Conservation (phyloP, 1,140 invertebrate species). For the Mercenaria mercenaria region DNA sequence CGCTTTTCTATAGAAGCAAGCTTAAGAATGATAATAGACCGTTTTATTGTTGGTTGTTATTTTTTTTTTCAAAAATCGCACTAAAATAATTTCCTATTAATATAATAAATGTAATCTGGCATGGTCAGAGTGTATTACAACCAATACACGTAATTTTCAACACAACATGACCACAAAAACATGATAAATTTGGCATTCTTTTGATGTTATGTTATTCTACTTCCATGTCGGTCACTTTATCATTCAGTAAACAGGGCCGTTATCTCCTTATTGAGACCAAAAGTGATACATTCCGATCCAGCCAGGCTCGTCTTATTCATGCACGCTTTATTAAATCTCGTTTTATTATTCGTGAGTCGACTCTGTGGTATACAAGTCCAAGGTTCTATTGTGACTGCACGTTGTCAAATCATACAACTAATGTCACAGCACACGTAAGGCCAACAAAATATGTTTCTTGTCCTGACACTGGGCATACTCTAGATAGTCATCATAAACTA, state of each 20-base stretch:
- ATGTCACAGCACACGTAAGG: too few species aligned
- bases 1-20: too few species aligned
- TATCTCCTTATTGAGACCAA: slow-evolving; percentile 40
- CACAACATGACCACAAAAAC: neutral
- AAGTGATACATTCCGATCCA: slow-evolving; percentile 31
- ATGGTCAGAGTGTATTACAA: too few species aligned
- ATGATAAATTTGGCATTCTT: neutral
- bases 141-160: too few species aligned
- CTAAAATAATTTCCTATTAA: too few species aligned
- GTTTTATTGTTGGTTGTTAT: too few species aligned
- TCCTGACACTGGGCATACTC: too few species aligned
- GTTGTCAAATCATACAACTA: neutral
- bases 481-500: too few species aligned
- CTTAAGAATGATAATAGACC: too few species aligned
- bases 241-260: neutral
- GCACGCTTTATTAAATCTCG: slow-evolving; percentile 26
- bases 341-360: neutral
- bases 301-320: neutral
- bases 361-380: neutral
- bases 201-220: neutral
- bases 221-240: slow-evolving; percentile 13
- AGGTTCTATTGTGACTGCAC: neutral
- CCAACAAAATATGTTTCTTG: too few species aligned
- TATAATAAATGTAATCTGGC: too few species aligned
- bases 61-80: too few species aligned